Conservation (phyloP, 2,113 vertebrate genomes). For the Phoenicopterus ruber region DNA sequence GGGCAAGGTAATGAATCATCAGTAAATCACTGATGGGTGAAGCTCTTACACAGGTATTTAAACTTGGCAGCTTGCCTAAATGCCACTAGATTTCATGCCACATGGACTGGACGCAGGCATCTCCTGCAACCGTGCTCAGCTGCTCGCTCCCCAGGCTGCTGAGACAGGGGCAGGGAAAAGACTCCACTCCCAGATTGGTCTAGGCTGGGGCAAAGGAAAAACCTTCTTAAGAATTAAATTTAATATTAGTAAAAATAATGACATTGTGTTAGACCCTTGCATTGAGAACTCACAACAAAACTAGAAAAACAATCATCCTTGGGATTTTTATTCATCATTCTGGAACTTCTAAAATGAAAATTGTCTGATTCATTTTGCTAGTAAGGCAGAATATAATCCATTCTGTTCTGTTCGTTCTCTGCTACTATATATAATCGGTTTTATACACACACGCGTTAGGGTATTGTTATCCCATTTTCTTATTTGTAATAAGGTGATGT, state of each 20-base stretch:
- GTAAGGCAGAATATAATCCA: neutral
- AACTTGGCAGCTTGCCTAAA: neutral
- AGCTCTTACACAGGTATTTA: neutral
- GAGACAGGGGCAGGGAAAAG: neutral
- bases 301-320: neutral
- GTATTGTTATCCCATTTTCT: neutral
- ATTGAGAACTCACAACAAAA: neutral
- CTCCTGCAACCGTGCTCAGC: neutral
- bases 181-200: neutral
- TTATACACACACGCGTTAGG: neutral
- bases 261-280: neutral
- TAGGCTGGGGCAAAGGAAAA: neutral
- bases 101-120: neutral
- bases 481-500: neutral
- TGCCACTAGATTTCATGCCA: too few species aligned
- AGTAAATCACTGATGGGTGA: neutral
- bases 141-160: neutral
- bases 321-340: neutral
- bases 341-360: neutral
- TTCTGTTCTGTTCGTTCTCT: neutral
- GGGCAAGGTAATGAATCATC: neutral
- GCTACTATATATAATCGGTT: neutral
- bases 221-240: neutral
- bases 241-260: neutral
- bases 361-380: neutral